Conservation (phyloP, 2,113 vertebrate genomes). For the Lampris incognitus region DNA sequence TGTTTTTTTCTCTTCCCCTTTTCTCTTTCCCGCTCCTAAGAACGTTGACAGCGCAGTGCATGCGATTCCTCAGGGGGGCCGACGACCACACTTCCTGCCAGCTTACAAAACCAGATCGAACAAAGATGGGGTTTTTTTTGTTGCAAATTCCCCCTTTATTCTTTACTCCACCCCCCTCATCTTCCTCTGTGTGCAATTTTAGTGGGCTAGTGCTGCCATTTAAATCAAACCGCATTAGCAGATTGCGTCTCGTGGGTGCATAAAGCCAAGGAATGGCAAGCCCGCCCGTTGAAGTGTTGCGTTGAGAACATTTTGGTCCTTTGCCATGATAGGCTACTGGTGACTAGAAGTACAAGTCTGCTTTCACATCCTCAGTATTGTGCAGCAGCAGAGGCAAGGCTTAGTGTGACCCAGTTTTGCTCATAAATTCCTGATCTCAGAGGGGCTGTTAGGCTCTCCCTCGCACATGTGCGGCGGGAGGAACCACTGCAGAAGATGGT, state of each 20-base stretch:
- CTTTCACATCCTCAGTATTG: conserved; percentile 9
- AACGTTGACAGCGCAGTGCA: conserved; percentile 48
- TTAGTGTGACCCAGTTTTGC: conserved; percentile 45
- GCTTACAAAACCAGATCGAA: conserved; percentile 47
- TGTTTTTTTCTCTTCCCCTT: not conserved
- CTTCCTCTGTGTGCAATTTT: conserved; percentile 10
- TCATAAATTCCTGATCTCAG: conserved; percentile 31
- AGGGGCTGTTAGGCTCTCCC: conserved; percentile 44
- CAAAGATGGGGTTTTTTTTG: conserved; percentile 46
- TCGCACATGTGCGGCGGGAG: conserved; percentile 16
- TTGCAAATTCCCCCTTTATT: conserved; percentile 26
- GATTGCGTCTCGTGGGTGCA: conserved; percentile 25
- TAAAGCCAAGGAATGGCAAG: conserved; percentile 19
- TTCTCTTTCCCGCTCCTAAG: conserved; percentile 32
- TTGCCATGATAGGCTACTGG: not conserved
- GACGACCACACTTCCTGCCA: conserved; percentile 45
- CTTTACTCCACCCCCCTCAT: conserved; percentile 12
- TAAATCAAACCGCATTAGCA: conserved; percentile 25
- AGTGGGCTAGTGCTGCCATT: conserved; percentile 24
- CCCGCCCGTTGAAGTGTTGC: conserved; percentile 30
- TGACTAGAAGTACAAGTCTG: not conserved
- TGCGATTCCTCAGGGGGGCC: conserved; percentile 22
- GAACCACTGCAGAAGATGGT: conserved; percentile 44
- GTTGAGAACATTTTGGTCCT: conserved; percentile 16
- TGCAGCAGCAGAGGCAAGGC: conserved; percentile 13